A percentile compares a stretch with the other conserved stretches of the same genome.
phyloP scores from a whole-genome alignment of 1,140 invertebrate species.

The Drosophila oshimai region DNA sequence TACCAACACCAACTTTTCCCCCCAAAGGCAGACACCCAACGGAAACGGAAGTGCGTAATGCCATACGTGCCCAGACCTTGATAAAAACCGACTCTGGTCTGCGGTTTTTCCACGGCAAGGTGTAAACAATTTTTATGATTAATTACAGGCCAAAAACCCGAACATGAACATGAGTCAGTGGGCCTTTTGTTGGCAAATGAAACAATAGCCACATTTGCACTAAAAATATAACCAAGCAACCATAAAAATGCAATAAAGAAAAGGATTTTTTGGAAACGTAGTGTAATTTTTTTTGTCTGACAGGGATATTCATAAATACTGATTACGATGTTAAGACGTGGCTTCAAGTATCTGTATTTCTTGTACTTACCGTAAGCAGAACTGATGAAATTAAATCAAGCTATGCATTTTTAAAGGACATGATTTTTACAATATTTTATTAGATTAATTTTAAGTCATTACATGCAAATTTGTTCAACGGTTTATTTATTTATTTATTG shows the following conservation, averaged over 20 bases:
- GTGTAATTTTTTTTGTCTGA: constrained; percentile 8
- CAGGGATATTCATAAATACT: constrained; percentile 10
- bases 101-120: constrained; percentile 43
- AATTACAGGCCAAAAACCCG: constrained; percentile 57
- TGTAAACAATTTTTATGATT: constrained; percentile 74
- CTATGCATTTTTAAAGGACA: too few relatives aligned
- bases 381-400: too few relatives aligned
- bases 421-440: too few relatives aligned
- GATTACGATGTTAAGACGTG: constrained; percentile 16
- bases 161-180: constrained; percentile 17
- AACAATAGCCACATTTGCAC: constrained; percentile 60
- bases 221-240: constrained; percentile 67
- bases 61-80: constrained; percentile 62
- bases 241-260: constrained; percentile 76
- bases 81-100: constrained; percentile 6
- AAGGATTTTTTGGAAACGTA: constrained; percentile 32
- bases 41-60: constrained; percentile 78
- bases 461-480: too few relatives aligned
- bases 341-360: constrained; percentile 2
- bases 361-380: not conserved
- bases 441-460: too few relatives aligned
- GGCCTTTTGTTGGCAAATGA: constrained; percentile 49
- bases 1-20: not conserved
- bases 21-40: constrained; percentile 17
- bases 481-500: too few relatives aligned